Evolutionary conservation across 2,113 vertebrate genomes (phyloP), one percentile per base, ranked within the genome.

Genomic region (Prionailurus viverrinus): DNA sequence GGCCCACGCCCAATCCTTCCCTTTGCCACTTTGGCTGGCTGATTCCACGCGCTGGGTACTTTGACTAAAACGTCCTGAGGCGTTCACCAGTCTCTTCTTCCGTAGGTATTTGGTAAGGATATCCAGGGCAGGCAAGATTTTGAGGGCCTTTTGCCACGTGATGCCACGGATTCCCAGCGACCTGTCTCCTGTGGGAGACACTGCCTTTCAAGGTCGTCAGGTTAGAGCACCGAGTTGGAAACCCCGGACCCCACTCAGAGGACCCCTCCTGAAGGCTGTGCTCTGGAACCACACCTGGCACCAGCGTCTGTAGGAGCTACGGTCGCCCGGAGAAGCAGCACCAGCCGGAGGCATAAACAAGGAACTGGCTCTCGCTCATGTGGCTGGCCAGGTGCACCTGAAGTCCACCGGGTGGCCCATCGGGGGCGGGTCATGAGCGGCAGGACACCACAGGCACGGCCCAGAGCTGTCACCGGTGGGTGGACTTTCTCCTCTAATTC

Each of bases 251-350:
- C n/a, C 5, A 12, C 0, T 39, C 58, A 45, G 69, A 39, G 10
- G 1, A 5, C 13, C 8, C 51, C 11, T 18, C 66, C n/a, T 33
- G 12, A 23, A 13, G 68, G n/a, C 13, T 0, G 13, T 33, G 2
- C 25, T 16, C 2, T 13, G 39, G 39, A 15, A 1, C 58, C 3
- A 6, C 65, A 25, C 23, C 51, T 4, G 73, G 48, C 19, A 14
- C 33, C 5, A 4, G 11, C 1, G 3, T 16, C 5, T 16, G 21
- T 18, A 19, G 55, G 55, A 1, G 4, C 5, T 0, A 7, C 55
- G 65, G 21, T 15, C 53, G 0, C 36, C 36, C 7, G 7, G 45
- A 7, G 16, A 5, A 1, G 21, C 1, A 11, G 7, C 11, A 5
- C 41, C 45, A 13, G 4, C 1, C 1, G 5, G 83, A 55, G 66